Base-by-base conservation (phyloP, 2,888 invertebrate genomes). In the Chouioia cunea region DNA sequence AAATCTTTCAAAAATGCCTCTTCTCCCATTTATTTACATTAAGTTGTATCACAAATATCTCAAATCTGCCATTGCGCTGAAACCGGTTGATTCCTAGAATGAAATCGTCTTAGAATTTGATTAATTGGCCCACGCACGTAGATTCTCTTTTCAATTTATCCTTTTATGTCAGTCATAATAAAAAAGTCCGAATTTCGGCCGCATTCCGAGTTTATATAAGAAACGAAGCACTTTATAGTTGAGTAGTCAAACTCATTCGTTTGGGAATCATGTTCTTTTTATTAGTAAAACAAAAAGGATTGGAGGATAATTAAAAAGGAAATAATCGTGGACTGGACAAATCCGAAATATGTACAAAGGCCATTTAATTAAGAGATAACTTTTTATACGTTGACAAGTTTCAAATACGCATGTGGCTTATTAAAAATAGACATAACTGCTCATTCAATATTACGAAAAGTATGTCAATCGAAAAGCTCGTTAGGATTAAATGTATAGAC, bases 331-430 rank as follows among this genome's bases (percentile, higher is more conserved):
- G 44, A 23, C 3, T 16, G 10, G 18, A 43, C 43, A 50, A 58
- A 58, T 58, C 15, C 27, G 43, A 22, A 16, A 22, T 44, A 47
- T 44, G 46, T 22, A 50, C 44, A 44, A 23, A 66, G 53, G 59
- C 18, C 66, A 59, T 60, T 67, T 60, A 67, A 67, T 60, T 53
- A 67, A 46, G 22, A 60, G 53, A 44, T 14, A 27, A 20, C 12
- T 18, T n/a, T n/a, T n/a, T n/a, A n/a, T n/a, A n/a, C n/a, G n/a
- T n/a, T n/a, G n/a, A n/a, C n/a, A n/a, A n/a, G n/a, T n/a, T n/a
- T n/a, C n/a, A n/a, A n/a, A n/a, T 22, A 46, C 20, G 36, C 14
- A 2, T 15, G 18, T 22, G 20, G 15, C 43, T 20, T 4, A 27
- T 36, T 10, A 36, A 36, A 10, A 3, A 36, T 6, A 12, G 36